Evolutionary conservation across 2,888 invertebrate species (phyloP), one percentile per base, ranked within the genome.

Genomic region (Meta bourneti): DNA sequence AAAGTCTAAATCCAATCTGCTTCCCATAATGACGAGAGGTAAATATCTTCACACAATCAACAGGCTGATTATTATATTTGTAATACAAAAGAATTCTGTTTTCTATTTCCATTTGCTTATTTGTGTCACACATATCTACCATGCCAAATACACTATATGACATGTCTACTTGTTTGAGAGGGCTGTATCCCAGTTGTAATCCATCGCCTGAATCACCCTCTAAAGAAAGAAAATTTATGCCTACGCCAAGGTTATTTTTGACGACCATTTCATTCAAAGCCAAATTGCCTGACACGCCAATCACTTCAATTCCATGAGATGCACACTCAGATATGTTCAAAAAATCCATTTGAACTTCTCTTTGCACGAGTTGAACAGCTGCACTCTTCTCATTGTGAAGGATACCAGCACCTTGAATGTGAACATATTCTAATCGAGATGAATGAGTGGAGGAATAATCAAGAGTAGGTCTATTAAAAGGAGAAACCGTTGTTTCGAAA

Each of bases 41-140:
- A 94, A 99, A 98, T 93, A 99, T 98, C 95, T 99, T 99, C 0
- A 99, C 98, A 94, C 99, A 99, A 94, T 99, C 99, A 0, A 99
- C 98, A 0, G 99, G 98, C 95, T 97, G 97, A 94, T 98, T 98
- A 94, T 98, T 98, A 94, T 99, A 99, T 95, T 99, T 99, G 95
- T 98, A 99, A 95, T 99, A 99, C 34, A 99, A 95, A 0, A 99
- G 95, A 7, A 99, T 96, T 79, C 99, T 96, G 94, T 99, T 98
- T 95, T 98, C 97, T 1, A 99, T 96, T 1, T 96, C 96, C 19
- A 99, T 96, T 94, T 98, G 97, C 95, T 99, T 99, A 87, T 97
- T 97, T 0, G 98, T 97, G 94, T 99, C 98, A 95, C 99, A 99
- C 93, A 99, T 98, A 94, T 99, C 98, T 19, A 99, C 97, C 94